Conservation (phyloP, 2,113 vertebrate species). For the Rhinoderma darwinii region DNA sequence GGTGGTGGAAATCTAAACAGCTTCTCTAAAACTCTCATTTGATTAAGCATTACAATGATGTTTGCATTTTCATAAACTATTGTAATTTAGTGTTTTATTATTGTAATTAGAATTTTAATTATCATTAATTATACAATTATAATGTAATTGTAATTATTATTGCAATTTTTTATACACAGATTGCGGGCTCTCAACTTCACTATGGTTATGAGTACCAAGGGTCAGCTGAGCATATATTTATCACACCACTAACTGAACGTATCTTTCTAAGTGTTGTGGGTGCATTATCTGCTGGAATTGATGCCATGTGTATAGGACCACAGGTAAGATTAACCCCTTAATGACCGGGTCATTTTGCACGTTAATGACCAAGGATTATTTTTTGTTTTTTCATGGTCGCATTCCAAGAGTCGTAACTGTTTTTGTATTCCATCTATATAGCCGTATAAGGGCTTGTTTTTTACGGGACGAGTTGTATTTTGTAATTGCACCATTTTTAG, state of each 20-base stretch:
- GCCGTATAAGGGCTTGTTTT: too few species aligned
- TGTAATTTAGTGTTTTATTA: not conserved
- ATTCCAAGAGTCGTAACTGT: too few species aligned
- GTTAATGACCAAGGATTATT: too few species aligned
- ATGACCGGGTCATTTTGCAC: too few species aligned
- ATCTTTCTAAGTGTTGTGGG: slow-evolving; percentile 33
- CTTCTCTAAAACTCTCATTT: not conserved
- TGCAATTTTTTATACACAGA: slow-evolving; percentile 30
- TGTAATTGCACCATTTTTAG: too few species aligned
- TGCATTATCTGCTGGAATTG: slow-evolving; percentile 26
- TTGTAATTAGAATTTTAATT: too few species aligned
- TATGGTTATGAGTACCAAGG: slow-evolving; percentile 52
- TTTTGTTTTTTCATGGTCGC: too few species aligned
- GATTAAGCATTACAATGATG: not conserved
- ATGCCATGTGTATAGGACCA: slow-evolving; percentile 43
- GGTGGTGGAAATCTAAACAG: not conserved
- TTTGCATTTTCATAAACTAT: not conserved
- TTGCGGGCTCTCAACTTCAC: slow-evolving; percentile 18
- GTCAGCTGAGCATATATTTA: slow-evolving; percentile 14
- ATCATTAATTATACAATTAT: too few species aligned
- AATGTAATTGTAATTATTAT: too few species aligned
- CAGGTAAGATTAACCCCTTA: slow-evolving; percentile 57
- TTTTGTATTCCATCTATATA: too few species aligned
- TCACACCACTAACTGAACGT: slow-evolving; percentile 49
- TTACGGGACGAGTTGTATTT: too few species aligned